Evolutionary conservation across 2,888 invertebrate genomes (phyloP).

Genomic region (Tetranychus truncatus): DNA sequence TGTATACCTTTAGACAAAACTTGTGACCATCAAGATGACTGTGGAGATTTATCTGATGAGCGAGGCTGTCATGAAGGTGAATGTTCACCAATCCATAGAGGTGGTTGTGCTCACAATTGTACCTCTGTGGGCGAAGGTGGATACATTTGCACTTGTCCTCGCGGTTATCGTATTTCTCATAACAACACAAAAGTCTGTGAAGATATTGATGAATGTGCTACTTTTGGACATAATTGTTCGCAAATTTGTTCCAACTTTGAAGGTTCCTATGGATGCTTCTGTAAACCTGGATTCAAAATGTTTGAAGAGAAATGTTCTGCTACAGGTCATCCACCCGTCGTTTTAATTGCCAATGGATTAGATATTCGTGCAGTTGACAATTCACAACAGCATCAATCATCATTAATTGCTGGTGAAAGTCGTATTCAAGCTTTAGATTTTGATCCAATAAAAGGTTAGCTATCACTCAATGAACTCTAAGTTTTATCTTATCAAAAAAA

Average conservation of each 20-base stretch:
- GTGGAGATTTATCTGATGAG: conserved; percentile 75
- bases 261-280: conserved; percentile 69
- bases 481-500: neutral
- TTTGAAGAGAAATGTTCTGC: conserved; percentile 66
- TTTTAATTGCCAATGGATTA: conserved; percentile 58
- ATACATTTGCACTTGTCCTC: conserved; percentile 73
- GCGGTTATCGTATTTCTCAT: conserved; percentile 61
- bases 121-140: conserved; percentile 56
- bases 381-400: conserved; percentile 26
- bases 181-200: conserved; percentile 62
- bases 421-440: conserved; percentile 79
- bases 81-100: conserved; percentile 35
- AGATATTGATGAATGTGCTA: conserved; percentile 74
- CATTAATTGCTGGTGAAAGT: conserved; percentile 60
- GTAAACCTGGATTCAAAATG: conserved; percentile 52
- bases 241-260: conserved; percentile 81
- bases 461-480: too few relatives aligned
- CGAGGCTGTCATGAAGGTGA: conserved; percentile 54
- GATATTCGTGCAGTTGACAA: conserved; percentile 53
- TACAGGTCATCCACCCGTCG: conserved; percentile 34
- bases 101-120: conserved; percentile 82
- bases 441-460: conserved; percentile 43
- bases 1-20: conserved; percentile 59
- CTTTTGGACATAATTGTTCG: conserved; percentile 64
- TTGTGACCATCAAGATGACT: conserved; percentile 76